A percentile compares a stretch with the other conserved stretches of the same genome.
Evolutionary conservation across 2,888 invertebrate species (phyloP).

Genomic region (Cenopis cana): DNA sequence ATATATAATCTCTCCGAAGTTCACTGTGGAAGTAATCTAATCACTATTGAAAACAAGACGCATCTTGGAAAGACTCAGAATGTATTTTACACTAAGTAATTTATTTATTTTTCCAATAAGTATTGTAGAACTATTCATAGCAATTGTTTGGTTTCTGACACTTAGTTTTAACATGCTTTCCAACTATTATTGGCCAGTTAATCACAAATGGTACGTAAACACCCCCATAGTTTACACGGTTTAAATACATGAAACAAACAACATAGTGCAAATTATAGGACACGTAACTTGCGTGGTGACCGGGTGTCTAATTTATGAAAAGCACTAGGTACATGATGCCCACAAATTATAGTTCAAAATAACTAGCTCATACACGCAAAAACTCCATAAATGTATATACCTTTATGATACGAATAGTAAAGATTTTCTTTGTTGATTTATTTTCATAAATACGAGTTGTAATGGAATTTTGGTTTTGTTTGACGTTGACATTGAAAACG

Average conservation of each 20-base stretch:
- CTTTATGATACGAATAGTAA: slow-evolving; percentile 1
- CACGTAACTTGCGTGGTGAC: slow-evolving; percentile 34
- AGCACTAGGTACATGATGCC: background rate
- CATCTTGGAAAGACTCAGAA: background rate
- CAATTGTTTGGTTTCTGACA: background rate
- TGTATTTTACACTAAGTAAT: background rate
- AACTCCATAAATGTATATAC: slow-evolving; percentile 1
- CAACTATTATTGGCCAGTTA: background rate
- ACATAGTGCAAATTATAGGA: slow-evolving; percentile 24
- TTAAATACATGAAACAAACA: slow-evolving; percentile 18
- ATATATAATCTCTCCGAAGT: background rate
- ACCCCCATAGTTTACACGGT: slow-evolving; percentile 9
- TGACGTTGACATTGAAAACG: slow-evolving; percentile 9
- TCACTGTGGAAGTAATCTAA: background rate
- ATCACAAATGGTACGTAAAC: background rate
- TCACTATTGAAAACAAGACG: background rate
- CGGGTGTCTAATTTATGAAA: background rate
- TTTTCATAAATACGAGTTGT: slow-evolving; percentile 8
- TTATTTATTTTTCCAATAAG: background rate
- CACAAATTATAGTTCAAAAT: background rate
- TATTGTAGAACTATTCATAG: background rate
- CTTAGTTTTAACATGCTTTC: background rate
- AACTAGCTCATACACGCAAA: background rate
- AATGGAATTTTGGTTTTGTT: background rate
- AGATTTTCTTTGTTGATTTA: background rate